Base-by-base conservation (phyloP, 2,797 vertebrate species). In the Mormyrops attenuatus region DNA sequence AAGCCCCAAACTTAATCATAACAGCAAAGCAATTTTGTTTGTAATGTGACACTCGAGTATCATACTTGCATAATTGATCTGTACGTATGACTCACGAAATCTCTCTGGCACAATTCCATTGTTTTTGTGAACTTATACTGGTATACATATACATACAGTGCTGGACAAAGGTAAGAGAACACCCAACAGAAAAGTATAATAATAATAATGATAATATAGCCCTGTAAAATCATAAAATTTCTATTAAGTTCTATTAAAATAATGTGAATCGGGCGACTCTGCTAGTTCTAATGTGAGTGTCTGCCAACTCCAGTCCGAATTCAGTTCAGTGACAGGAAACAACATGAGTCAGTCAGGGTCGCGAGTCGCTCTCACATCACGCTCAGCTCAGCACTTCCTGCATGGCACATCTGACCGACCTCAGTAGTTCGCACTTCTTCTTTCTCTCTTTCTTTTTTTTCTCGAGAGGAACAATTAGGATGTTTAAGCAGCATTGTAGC, bases 31-130 rank as follows among this genome's bases (percentile, higher is more conserved):
- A 90, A 91, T 15, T 92, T 90, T 90, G 92, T 91, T 89, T 92
- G 90, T 90, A 92, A 92, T 91, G 92, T 89, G 90, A 94, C 88
- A 91, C 90, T 93, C 91, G 92, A 94, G 93, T 93, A 95, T 94
- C 94, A 94, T 94, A 95, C 95, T 96, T 96, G 95, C 96, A 96
- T 96, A 96, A 95, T 95, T 93, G 95, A 90, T 92, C 49, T 49
- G 80, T 90, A 91, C 88, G 15, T 89, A 77, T 84, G 89, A 60
- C 20, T 89, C 89, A 90, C 55, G 17, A 49, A 57, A 66, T 66
- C 90, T 92, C 73, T 92, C 82, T 88, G 90, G 90, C 90, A 88
- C 89, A 90, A 52, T 88, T 87, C 73, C 26, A 26, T 80, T 90
- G 90, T 77, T 87, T 89, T 86, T 86, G 88, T 73, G 88, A 50